A percentile compares a stretch with the other conserved stretches of the same genome.
Conservation (phyloP, 2,113 vertebrate species). For the Rissa tridactyla region DNA sequence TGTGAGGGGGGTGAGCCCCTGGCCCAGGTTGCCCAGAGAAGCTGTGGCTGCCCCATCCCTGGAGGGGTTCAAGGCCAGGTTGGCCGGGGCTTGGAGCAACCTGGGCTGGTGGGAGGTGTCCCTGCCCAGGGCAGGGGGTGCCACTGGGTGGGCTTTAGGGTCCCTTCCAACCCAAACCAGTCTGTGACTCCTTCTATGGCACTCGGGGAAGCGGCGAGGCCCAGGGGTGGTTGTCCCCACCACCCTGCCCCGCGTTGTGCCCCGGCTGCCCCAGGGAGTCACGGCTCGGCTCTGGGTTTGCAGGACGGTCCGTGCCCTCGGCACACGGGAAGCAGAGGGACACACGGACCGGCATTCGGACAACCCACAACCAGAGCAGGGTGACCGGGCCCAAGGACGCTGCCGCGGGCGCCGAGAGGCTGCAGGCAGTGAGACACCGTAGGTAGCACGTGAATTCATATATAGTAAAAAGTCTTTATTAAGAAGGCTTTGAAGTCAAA, state of each 20-base stretch:
- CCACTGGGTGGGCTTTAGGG: too few species aligned
- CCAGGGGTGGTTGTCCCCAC: not conserved
- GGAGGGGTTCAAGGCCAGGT: too few species aligned
- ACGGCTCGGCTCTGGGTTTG: rapidly evolving
- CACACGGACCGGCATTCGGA: rapidly evolving
- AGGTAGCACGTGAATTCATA: not conserved
- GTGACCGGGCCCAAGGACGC: rapidly evolving
- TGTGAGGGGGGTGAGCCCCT: too few species aligned
- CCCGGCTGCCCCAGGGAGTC: not conserved
- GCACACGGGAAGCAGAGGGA: not conserved
- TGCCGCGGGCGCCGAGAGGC: rapidly evolving
- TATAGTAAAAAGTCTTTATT: slow-evolving; percentile 91
- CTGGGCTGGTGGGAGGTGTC: too few species aligned
- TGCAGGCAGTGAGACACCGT: not conserved
- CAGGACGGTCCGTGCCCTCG: not conserved
- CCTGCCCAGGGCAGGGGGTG: too few species aligned
- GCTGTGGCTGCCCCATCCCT: too few species aligned
- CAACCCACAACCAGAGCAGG: not conserved
- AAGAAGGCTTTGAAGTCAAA: slow-evolving; percentile 94
- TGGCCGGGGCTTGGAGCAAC: too few species aligned
- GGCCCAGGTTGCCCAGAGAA: too few species aligned
- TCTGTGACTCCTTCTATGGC: not conserved
- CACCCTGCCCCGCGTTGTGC: rapidly evolving
- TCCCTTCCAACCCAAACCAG: too few species aligned
- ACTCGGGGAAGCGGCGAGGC: not conserved